phyloP scores from a whole-genome alignment of 2,888 invertebrate species.

The Euzophera pinguis region DNA sequence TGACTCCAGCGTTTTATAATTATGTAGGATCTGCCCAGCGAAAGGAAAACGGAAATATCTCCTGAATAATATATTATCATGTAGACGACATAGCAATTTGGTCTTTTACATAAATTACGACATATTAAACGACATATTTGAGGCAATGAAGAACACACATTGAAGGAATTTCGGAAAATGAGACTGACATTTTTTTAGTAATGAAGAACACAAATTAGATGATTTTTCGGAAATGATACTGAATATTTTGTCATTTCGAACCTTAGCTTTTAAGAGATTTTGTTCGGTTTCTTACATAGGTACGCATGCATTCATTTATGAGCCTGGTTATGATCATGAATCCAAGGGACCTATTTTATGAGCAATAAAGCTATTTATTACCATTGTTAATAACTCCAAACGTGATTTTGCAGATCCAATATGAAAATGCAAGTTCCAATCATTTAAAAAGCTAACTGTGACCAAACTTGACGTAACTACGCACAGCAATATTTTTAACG shows the following conservation, averaged over 20 bases:
- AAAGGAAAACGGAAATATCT: neutral
- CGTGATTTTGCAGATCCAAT: neutral
- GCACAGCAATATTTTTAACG: too few relatives aligned
- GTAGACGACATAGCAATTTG: neutral
- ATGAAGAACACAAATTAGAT: too few relatives aligned
- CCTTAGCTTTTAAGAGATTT: neutral
- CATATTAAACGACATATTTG: neutral
- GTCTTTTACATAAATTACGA: neutral
- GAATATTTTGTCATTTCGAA: too few relatives aligned
- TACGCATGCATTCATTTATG: too few relatives aligned
- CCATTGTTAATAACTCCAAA: neutral
- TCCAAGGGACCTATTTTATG: neutral
- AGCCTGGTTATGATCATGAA: neutral
- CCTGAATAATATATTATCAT: neutral
- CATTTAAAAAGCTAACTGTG: too few relatives aligned
- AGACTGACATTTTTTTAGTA: too few relatives aligned
- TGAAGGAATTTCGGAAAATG: too few relatives aligned
- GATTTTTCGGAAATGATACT: too few relatives aligned
- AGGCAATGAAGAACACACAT: too few relatives aligned
- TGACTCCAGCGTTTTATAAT: constrained; percentile 23
- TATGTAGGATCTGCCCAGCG: constrained; percentile 19
- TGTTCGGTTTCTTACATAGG: constrained; percentile 5
- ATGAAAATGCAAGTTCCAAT: neutral
- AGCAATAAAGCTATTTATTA: neutral
- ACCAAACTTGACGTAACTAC: too few relatives aligned